Percentiles rank a stretch among this genome's conserved stretches.
These are phyloP conservation scores for Anoplopoma fimbria DNA, from an alignment of 2,113 vertebrate species.

Conservation along the genomic window DNA sequence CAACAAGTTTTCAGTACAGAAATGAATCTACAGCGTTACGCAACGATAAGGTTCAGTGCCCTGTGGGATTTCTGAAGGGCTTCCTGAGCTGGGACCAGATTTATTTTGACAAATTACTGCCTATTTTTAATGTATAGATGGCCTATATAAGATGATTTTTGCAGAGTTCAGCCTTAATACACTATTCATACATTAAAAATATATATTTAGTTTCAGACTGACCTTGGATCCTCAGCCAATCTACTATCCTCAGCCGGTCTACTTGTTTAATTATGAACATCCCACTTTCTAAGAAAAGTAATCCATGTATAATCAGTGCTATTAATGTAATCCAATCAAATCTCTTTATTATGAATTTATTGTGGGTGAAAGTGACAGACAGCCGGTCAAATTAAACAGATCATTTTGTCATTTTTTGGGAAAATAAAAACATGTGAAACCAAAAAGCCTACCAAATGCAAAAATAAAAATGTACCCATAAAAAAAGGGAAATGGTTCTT, in stretches of 20 bases:
- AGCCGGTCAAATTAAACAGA: neutral
- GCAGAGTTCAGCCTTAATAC: slow-evolving; percentile 22
- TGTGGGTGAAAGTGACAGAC: slow-evolving; percentile 1
- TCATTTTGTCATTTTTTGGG: neutral
- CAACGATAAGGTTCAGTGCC: slow-evolving; percentile 4
- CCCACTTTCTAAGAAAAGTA: neutral
- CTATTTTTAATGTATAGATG: slow-evolving; percentile 13
- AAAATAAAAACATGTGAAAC: neutral
- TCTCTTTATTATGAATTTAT: neutral
- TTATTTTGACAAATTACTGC: slow-evolving; percentile 42
- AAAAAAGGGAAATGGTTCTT: neutral
- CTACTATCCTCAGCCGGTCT: neutral
- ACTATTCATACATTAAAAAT: slow-evolving; percentile 1
- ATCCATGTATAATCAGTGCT: neutral
- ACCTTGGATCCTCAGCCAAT: slow-evolving; percentile 2
- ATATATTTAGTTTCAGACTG: neutral
- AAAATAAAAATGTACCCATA: slow-evolving; percentile 1
- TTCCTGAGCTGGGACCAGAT: slow-evolving; percentile 33
- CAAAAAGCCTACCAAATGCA: neutral
- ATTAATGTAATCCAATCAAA: neutral
- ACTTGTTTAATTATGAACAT: neutral
- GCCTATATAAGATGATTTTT: slow-evolving; percentile 5
- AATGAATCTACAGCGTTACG: neutral
- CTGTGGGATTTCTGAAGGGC: slow-evolving; percentile 23
- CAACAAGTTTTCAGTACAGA: slow-evolving; percentile 29